These are phyloP conservation scores for Cyprinodon tularosa DNA, from an alignment of 2,113 vertebrate species.

Conservation along the genomic window DNA sequence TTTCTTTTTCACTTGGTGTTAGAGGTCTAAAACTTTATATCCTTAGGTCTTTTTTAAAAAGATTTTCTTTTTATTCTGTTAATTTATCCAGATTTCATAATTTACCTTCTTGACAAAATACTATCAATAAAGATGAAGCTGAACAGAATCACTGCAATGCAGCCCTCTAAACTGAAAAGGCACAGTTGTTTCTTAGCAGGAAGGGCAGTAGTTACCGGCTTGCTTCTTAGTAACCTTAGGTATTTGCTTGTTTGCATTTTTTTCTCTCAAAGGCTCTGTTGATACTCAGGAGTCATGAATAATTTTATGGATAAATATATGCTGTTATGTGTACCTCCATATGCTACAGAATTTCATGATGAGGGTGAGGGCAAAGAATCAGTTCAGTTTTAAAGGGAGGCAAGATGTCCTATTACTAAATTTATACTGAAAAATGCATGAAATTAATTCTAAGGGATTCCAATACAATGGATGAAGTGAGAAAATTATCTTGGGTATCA, in stretches of 20 bases:
- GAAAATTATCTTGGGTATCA: slow-evolving; percentile 27
- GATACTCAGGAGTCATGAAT: slow-evolving; percentile 29
- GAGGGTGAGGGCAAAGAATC: slow-evolving; percentile 50
- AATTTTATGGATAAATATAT: slow-evolving; percentile 26
- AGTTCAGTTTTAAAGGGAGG: slow-evolving; percentile 63
- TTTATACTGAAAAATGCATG: slow-evolving; percentile 48
- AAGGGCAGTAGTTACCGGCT: slow-evolving; percentile 64
- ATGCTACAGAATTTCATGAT: slow-evolving; percentile 53
- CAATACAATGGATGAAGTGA: neutral
- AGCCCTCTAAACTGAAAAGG: slow-evolving; percentile 74
- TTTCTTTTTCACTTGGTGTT: neutral
- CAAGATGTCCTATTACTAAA: slow-evolving; percentile 61
- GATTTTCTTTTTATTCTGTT: neutral
- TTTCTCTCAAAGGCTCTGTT: slow-evolving; percentile 51
- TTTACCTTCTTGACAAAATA: neutral
- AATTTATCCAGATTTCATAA: neutral
- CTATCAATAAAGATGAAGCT: slow-evolving; percentile 3
- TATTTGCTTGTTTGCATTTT: slow-evolving; percentile 72
- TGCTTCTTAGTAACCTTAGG: slow-evolving; percentile 77
- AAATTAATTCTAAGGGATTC: slow-evolving; percentile 43
- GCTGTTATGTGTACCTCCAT: slow-evolving; percentile 34
- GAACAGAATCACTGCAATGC: neutral
- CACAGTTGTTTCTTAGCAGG: slow-evolving; percentile 79
- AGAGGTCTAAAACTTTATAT: neutral
- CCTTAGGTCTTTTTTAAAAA: neutral